Evolutionary conservation across 2,113 vertebrate species (phyloP), one percentile per base, ranked within the genome.

Genomic region (Melanerpes aurifrons): DNA sequence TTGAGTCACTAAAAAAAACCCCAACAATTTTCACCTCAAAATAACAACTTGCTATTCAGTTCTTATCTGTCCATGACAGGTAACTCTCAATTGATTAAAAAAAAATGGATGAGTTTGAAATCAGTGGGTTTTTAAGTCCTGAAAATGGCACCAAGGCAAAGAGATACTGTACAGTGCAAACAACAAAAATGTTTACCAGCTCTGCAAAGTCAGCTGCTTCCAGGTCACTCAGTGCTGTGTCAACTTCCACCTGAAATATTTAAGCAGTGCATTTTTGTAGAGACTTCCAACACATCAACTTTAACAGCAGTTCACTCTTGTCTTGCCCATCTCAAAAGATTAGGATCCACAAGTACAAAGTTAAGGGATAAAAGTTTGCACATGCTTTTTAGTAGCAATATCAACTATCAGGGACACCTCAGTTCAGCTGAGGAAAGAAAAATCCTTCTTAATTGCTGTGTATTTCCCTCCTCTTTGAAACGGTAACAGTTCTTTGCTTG

Each of bases 171-270:
- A 62, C 22, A 47, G 73, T 71, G 37, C 37, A 81, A 86, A 77
- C n/a, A 73, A 37, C 29, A 82, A 80, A 89, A 92, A 53, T 10
- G 4, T 81, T 98, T 96, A 99, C 99, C 98, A 99, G 98, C 96
- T 99, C 99, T 95, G 97, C 98, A 97, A 99, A 99, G 94, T 99
- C 99, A 69, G 98, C 98, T 5, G 99, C 98, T 95, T 99, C 99
- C 87, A 99, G 98, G 94, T 99, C 99, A 94, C 98, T 99, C 61
- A 99, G 94, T 48, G 98, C 97, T 9, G 98, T 98, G 77, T 99
- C 99, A 86, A 99, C 98, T 96, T 99, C 98, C 94, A 98, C 89
- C 99, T 99, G 96, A 96, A 92, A 96, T 17, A 62, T 59, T 45
- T 2, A 37, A 90, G 61, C 6, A 16, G 15, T 2, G 10, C 25